Evolutionary conservation across 2,888 invertebrate genomes (phyloP).

Genomic region (Dromius quadrimaculatus): DNA sequence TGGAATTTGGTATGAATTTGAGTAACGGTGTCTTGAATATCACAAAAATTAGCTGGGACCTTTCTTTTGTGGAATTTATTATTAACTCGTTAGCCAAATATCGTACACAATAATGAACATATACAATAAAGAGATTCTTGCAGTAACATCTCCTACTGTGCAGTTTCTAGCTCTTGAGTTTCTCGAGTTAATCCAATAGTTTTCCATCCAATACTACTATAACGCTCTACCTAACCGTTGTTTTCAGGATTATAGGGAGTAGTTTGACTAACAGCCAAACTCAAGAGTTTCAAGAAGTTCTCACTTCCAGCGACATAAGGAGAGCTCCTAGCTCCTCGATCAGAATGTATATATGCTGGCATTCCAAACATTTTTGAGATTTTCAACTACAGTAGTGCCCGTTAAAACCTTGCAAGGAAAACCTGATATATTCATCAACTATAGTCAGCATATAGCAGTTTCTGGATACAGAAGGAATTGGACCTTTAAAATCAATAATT

Average conservation of each 20-base stretch:
- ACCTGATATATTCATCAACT: slow-evolving; percentile 53
- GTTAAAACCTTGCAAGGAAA: slow-evolving; percentile 51
- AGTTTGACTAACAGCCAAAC: slow-evolving; percentile 54
- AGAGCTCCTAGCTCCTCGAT: slow-evolving; percentile 53
- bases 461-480: slow-evolving; percentile 45
- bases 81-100: too few species aligned
- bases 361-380: slow-evolving; percentile 54
- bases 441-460: slow-evolving; percentile 54
- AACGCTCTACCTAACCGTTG: slow-evolving; percentile 53
- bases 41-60: too few species aligned
- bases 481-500: slow-evolving; percentile 53
- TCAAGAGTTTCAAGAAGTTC: slow-evolving; percentile 46
- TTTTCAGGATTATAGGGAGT: slow-evolving; percentile 54
- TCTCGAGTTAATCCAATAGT: slow-evolving; percentile 52
- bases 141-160: slow-evolving; percentile 52
- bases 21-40: too few species aligned
- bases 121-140: slow-evolving; percentile 54
- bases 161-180: slow-evolving; percentile 11
- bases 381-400: slow-evolving; percentile 50
- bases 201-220: slow-evolving; percentile 55
- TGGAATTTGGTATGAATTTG: too few species aligned
- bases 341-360: slow-evolving; percentile 54
- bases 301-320: slow-evolving; percentile 54
- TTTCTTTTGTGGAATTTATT: too few species aligned
- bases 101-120: slow-evolving; percentile 54